These are phyloP conservation scores for Drosophila ironensis DNA, from an alignment of 1,140 invertebrate species.

Conservation along the genomic window DNA sequence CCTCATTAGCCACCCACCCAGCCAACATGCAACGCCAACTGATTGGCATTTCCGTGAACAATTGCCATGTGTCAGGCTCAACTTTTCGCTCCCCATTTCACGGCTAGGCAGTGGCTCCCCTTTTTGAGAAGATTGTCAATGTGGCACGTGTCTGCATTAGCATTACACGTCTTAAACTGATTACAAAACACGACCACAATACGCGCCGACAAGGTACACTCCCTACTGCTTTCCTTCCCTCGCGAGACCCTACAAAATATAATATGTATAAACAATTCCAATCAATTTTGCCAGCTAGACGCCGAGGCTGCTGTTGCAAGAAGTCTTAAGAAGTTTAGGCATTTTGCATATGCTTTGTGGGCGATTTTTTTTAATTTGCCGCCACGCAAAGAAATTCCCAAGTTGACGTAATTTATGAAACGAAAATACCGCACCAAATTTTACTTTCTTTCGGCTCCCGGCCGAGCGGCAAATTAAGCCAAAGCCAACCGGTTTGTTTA, in stretches of 20 bases:
- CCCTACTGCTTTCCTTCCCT: too few relatives aligned
- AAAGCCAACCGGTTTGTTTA: conserved; percentile 61
- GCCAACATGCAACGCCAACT: background rate
- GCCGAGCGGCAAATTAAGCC: conserved; percentile 32
- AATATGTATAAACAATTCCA: conserved; percentile 11
- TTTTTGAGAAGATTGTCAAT: conserved; percentile 21
- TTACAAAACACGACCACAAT: conserved; percentile 6
- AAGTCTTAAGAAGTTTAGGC: background rate
- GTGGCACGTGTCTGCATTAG: conserved; percentile 53
- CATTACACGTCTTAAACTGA: conserved; percentile 32
- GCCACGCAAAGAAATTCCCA: conserved; percentile 24
- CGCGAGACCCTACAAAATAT: background rate
- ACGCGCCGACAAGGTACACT: background rate
- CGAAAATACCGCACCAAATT: conserved; percentile 43
- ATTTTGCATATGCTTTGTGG: conserved; percentile 8
- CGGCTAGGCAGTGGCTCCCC: background rate
- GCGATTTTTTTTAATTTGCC: conserved; percentile 18
- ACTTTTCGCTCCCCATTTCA: background rate
- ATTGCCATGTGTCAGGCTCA: conserved; percentile 28
- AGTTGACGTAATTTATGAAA: conserved; percentile 49
- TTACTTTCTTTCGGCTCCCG: conserved; percentile 56
- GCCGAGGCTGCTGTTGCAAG: background rate
- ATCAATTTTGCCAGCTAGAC: conserved; percentile 12
- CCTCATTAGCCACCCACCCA: conserved; percentile 52
- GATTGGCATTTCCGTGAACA: conserved; percentile 57